Conservation (phyloP, 2,888 invertebrate species). For the Tinea semifulvella region DNA sequence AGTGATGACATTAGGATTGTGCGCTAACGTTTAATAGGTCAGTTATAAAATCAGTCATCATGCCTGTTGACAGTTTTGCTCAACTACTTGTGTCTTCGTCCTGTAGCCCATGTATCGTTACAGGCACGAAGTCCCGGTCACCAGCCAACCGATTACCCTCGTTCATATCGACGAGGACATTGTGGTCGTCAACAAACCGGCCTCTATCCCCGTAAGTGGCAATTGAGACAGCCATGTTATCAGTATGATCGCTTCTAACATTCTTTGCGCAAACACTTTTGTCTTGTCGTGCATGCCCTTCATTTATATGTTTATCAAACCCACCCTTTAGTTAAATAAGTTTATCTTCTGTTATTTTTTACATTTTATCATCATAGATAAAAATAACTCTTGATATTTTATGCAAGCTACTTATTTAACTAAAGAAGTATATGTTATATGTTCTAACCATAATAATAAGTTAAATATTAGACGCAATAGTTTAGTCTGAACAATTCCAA, state of each 20-base stretch:
- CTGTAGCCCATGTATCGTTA: conserved; percentile 61
- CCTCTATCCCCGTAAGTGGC: conserved; percentile 99
- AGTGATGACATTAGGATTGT: too few species aligned
- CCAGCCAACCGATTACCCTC: conserved; percentile 95
- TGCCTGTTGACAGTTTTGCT: conserved; percentile 24
- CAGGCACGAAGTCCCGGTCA: conserved; percentile 99
- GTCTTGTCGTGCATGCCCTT: conserved; percentile 17
- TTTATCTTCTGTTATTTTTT: neutral
- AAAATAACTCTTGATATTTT: too few species aligned
- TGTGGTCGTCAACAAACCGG: conserved; percentile 99
- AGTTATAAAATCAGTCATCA: too few species aligned
- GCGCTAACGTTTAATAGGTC: too few species aligned
- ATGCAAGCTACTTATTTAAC: conserved; percentile 8
- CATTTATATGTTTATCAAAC: conserved; percentile 17
- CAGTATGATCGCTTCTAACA: conserved; percentile 80
- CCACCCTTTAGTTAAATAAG: neutral
- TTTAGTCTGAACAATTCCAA: too few species aligned
- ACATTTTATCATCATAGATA: too few species aligned
- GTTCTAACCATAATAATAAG: neutral
- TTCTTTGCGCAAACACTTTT: conserved; percentile 69
- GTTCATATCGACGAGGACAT: conserved; percentile 98
- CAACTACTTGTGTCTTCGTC: conserved; percentile 28
- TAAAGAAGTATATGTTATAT: conserved; percentile 4
- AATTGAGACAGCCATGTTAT: conserved; percentile 78
- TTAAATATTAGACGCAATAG: neutral